A percentile compares a stretch with the other conserved stretches of the same genome.
Conservation (phyloP, 2,888 invertebrate species). For the Cheilosia pagana region DNA sequence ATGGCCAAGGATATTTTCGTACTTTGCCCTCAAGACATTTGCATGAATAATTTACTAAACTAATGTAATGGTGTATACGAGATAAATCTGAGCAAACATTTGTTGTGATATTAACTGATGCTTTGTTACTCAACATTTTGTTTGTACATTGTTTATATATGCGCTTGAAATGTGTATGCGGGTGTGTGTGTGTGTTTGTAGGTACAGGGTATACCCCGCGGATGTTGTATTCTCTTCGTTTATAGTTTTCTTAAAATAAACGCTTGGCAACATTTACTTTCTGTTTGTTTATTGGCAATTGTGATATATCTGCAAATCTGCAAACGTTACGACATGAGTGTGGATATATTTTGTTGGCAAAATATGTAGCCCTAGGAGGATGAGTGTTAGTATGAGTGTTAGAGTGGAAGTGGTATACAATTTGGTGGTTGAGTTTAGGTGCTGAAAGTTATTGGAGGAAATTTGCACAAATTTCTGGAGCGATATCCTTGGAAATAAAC, state of each 20-base stretch:
- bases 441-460: no score
- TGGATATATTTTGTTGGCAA: no score
- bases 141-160: constrained; percentile 32
- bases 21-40: constrained; percentile 69
- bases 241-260: background rate
- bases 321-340: no score
- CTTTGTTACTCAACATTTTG: constrained; percentile 61
- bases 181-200: constrained; percentile 6
- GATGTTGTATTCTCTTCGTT: constrained; percentile 16
- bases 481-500: no score
- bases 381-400: no score
- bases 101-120: constrained; percentile 65
- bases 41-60: constrained; percentile 70
- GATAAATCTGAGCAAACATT: constrained; percentile 70
- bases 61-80: constrained; percentile 70
- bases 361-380: no score
- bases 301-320: no score
- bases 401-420: no score
- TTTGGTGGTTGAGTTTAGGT: no score
- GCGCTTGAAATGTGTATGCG: constrained; percentile 39
- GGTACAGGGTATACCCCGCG: background rate
- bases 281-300: no score
- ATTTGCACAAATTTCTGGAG: no score
- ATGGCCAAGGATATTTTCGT: constrained; percentile 50
- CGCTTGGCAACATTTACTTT: no score